Evolutionary conservation across 2,113 vertebrate genomes (phyloP).

Genomic region (Marmota flaviventris): DNA sequence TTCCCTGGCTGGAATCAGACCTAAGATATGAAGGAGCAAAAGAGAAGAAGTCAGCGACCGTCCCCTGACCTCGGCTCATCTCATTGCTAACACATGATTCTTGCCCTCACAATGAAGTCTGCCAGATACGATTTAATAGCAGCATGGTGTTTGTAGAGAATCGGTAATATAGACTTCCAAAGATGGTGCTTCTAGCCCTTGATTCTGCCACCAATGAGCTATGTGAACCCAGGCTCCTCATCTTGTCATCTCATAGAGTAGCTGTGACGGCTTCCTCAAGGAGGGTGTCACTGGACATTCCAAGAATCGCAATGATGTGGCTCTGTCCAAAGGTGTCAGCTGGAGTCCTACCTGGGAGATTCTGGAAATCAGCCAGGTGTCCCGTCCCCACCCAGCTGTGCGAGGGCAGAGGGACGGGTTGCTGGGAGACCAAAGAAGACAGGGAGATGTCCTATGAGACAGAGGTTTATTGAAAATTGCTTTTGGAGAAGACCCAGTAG

Average conservation of each 20-base stretch:
- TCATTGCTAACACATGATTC: background rate
- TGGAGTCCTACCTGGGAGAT: background rate
- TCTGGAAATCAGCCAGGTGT: background rate
- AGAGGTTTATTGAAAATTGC: background rate
- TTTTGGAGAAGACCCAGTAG: background rate
- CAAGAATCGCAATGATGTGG: background rate
- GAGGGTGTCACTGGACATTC: background rate
- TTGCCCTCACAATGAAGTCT: background rate
- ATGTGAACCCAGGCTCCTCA: background rate
- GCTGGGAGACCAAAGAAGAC: background rate
- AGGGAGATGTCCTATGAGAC: background rate
- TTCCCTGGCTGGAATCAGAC: background rate
- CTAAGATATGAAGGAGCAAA: background rate
- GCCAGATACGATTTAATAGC: background rate
- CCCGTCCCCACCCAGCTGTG: background rate
- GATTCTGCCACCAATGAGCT: background rate
- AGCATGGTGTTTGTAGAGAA: background rate
- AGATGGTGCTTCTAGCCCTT: background rate
- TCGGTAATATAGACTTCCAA: background rate
- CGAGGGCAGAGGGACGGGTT: background rate
- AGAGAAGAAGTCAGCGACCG: background rate
- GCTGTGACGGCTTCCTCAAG: background rate
- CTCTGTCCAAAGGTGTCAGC: background rate
- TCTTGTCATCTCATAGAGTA: rapidly evolving
- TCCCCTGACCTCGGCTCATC: background rate